Percentiles rank a stretch among this genome's conserved stretches.
These are phyloP conservation scores for Xerus inauris DNA, from an alignment of 2,113 vertebrate species.

Conservation along the genomic window DNA sequence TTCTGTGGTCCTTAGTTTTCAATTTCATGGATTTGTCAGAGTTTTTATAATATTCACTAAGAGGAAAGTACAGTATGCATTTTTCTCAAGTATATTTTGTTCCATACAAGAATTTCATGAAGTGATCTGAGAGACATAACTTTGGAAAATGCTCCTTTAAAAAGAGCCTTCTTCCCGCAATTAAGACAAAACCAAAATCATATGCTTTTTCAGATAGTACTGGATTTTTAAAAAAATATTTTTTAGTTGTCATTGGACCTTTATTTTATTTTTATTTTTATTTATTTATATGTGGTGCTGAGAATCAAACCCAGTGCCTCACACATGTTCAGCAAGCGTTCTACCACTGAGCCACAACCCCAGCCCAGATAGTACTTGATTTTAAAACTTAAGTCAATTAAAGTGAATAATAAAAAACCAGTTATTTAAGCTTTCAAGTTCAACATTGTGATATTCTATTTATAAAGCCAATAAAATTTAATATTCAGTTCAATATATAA, in stretches of 20 bases:
- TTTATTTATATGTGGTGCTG: no score
- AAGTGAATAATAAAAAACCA: neutral
- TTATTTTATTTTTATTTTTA: no score
- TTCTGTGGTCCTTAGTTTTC: no score
- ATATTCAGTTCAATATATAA: neutral
- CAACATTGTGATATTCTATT: conserved; percentile 27
- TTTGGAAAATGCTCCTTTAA: conserved; percentile 38
- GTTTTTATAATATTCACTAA: neutral
- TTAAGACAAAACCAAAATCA: neutral
- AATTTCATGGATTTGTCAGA: neutral
- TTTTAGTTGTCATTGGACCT: no score
- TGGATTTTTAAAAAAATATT: conserved; percentile 53
- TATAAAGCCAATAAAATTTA: conserved; percentile 8
- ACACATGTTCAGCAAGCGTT: no score
- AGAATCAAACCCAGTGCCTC: no score
- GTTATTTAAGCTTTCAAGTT: conserved; percentile 12
- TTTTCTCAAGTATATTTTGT: conserved; percentile 26
- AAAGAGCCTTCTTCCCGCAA: neutral
- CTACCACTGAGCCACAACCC: no score
- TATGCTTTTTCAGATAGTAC: neutral
- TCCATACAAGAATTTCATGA: neutral
- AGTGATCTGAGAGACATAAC: neutral
- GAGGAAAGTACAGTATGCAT: neutral
- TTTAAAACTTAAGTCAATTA: conserved; percentile 35
- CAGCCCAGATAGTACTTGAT: neutral